Evolutionary conservation across 2,113 vertebrate species (phyloP).

Genomic region (Ptyas mucosa): DNA sequence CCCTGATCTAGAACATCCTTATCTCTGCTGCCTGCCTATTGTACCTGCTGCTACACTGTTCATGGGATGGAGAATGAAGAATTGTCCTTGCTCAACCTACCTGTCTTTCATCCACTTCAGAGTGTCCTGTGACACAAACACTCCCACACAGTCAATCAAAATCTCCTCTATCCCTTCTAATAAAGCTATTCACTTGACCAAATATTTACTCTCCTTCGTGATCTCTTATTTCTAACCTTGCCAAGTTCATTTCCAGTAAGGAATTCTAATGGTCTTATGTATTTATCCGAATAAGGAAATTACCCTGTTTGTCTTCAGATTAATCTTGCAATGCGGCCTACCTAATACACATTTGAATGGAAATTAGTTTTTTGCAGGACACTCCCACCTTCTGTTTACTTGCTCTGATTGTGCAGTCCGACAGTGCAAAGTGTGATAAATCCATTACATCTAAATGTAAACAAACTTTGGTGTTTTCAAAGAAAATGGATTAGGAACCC

Average conservation of each 20-base stretch:
- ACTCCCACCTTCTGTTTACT: neutral
- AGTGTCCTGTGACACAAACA: neutral
- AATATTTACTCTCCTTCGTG: neutral
- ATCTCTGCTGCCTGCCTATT: neutral
- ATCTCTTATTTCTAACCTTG: neutral
- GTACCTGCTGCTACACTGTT: neutral
- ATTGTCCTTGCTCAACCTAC: neutral
- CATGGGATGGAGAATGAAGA: neutral
- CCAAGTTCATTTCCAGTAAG: neutral
- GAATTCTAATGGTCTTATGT: no score
- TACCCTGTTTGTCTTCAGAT: neutral
- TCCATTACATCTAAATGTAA: neutral
- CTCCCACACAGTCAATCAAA: neutral
- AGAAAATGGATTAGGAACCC: neutral
- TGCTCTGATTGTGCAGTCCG: neutral
- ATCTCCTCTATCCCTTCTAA: neutral
- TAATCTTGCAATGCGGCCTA: neutral
- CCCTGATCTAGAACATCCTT: neutral
- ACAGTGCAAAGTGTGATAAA: neutral
- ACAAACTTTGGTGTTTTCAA: neutral
- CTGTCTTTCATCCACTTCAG: neutral
- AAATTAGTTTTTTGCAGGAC: neutral
- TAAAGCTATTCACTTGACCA: neutral
- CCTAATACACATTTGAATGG: neutral
- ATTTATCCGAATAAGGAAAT: neutral